Conservation (phyloP, 2,888 invertebrate genomes). For the Torymus texanus region DNA sequence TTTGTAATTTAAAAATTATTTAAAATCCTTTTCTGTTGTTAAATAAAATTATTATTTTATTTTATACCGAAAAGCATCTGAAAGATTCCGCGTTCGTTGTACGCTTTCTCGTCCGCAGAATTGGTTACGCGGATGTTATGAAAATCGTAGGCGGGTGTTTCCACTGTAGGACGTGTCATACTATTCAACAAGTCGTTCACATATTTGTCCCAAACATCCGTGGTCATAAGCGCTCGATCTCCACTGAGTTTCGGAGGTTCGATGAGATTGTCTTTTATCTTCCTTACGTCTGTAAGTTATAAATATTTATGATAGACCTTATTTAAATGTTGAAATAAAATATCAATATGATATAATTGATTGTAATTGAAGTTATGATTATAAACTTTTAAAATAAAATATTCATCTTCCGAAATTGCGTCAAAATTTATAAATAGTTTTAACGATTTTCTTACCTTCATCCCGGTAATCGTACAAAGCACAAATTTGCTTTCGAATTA, state of each 20-base stretch:
- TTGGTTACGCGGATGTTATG: slow-evolving; percentile 50
- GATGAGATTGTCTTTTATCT: slow-evolving; percentile 58
- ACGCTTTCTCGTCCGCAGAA: slow-evolving; percentile 50
- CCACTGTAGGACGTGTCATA: slow-evolving; percentile 6
- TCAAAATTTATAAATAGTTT: too few relatives aligned
- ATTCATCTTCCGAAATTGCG: too few relatives aligned
- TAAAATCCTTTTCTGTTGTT: too few relatives aligned
- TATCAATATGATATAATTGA: neutral
- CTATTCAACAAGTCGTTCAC: slow-evolving; percentile 54
- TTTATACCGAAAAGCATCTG: slow-evolving; percentile 59
- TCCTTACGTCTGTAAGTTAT: slow-evolving; percentile 57
- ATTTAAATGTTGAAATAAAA: neutral
- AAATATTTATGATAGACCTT: too few relatives aligned
- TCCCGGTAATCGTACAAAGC: slow-evolving; percentile 60
- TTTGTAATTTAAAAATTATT: too few relatives aligned
- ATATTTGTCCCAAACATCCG: slow-evolving; percentile 62
- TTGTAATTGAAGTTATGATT: too few relatives aligned
- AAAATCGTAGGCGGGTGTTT: slow-evolving; percentile 54
- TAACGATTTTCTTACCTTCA: slow-evolving; percentile 57
- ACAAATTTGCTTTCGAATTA: slow-evolving; percentile 60
- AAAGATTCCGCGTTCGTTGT: slow-evolving; percentile 58
- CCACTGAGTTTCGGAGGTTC: slow-evolving; percentile 52
- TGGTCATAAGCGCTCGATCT: slow-evolving; percentile 59
- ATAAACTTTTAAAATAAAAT: too few relatives aligned
- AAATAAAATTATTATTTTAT: neutral